Percentiles rank a stretch among this genome's conserved stretches.
phyloP scores from a whole-genome alignment of 1,140 invertebrate genomes.

The Drosophila malerkotliana region DNA sequence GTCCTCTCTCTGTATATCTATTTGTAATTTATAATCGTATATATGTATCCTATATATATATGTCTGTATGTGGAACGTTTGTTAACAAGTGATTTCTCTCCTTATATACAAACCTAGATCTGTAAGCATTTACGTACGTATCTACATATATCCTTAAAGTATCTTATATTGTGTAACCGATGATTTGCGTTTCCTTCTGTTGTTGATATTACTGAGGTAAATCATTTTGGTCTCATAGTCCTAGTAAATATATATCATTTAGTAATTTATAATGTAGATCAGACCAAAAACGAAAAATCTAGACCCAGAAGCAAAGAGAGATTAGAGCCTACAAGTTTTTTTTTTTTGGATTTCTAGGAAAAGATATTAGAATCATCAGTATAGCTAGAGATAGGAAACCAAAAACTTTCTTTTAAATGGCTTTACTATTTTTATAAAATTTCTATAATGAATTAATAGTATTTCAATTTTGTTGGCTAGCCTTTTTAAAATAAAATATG shows the following conservation, averaged over 20 bases:
- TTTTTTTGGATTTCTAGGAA: constrained; percentile 8
- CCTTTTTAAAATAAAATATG: constrained; percentile 9
- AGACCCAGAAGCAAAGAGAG: constrained; percentile 36
- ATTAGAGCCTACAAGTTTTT: neutral
- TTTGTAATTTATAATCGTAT: constrained; percentile 44
- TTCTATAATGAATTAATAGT: neutral
- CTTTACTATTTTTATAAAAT: neutral
- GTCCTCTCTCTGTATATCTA: constrained; percentile 51
- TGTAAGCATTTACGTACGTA: constrained; percentile 27
- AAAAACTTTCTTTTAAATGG: too few relatives aligned
- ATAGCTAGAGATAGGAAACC: neutral
- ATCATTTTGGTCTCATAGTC: constrained; percentile 20
- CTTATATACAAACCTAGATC: constrained; percentile 28
- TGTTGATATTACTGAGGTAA: constrained; percentile 38
- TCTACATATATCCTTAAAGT: constrained; percentile 17
- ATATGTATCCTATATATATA: constrained; percentile 51
- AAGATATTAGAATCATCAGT: neutral
- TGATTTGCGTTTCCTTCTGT: constrained; percentile 24
- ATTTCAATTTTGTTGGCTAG: constrained; percentile 13
- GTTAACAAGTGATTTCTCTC: constrained; percentile 50
- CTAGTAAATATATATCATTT: constrained; percentile 16
- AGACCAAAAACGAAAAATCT: constrained; percentile 26
- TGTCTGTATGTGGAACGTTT: constrained; percentile 62
- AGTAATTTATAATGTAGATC: constrained; percentile 12
- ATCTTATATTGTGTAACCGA: constrained; percentile 33